These are phyloP conservation scores for Tyria jacobaeae DNA, from an alignment of 2,888 invertebrate species.

Conservation along the genomic window DNA sequence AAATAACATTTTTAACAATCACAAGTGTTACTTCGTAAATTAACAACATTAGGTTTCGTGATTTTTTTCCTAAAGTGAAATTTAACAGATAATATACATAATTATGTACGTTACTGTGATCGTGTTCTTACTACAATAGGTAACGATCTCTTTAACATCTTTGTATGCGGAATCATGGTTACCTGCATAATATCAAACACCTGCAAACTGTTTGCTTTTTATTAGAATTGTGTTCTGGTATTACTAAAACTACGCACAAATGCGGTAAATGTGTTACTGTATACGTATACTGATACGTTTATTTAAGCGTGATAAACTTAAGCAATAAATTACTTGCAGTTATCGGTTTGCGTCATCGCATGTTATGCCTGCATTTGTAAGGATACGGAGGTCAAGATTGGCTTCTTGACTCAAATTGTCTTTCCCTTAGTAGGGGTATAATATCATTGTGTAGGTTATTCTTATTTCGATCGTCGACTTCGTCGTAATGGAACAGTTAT, in stretches of 20 bases:
- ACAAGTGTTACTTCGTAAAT: too few relatives aligned
- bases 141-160: background rate
- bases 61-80: too few relatives aligned
- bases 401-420: slow-evolving; percentile 42
- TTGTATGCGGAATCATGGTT: background rate
- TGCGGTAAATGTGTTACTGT: background rate
- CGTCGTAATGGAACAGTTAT: slow-evolving; percentile 9
- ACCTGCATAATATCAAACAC: slow-evolving; percentile 4
- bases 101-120: background rate
- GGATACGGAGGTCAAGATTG: slow-evolving; percentile 34
- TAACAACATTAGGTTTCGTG: too few relatives aligned
- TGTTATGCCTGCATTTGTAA: slow-evolving; percentile 36
- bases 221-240: slow-evolving; percentile 17
- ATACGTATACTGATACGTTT: background rate
- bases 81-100: too few relatives aligned
- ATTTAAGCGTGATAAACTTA: slow-evolving; percentile 47
- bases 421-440: slow-evolving; percentile 30
- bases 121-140: slow-evolving; percentile 3
- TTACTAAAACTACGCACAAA: slow-evolving; percentile 17
- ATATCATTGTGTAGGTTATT: slow-evolving; percentile 35
- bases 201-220: background rate
- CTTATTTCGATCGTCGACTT: slow-evolving; percentile 19
- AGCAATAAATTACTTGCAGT: slow-evolving; percentile 44
- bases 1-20: too few relatives aligned
- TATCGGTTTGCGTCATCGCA: slow-evolving; percentile 53